Base-by-base conservation (phyloP, 1,140 invertebrate species). In the Sycophaga agraensis region DNA sequence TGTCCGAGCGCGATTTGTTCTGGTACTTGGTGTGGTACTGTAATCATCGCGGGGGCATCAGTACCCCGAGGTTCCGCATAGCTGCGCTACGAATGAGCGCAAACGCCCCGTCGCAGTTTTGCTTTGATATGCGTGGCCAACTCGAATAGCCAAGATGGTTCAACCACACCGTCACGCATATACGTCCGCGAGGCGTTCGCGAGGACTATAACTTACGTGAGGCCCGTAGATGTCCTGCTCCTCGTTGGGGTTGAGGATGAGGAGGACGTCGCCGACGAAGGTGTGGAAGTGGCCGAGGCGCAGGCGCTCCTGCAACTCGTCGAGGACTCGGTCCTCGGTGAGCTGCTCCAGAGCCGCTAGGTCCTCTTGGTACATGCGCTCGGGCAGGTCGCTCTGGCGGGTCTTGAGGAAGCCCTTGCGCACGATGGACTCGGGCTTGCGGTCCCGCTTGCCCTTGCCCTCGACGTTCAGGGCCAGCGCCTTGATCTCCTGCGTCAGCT, bases 201-300 rank as follows among this genome's bases (percentile, higher is more conserved):
- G 16, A 40, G 16, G 16, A 16, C 16, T 16, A 16, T n/a, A 53
- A 59, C 79, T 83, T 82, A 91, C 91, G 55, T 86, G 79, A 64
- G 83, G 78, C 22, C 82, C 84, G 64, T 91, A 92, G 71, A 90
- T 87, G 65, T 88, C 82, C 26, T 85, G 83, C 19, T 85, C 74
- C 50, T 86, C 84, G 71, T 91, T 95, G 2, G 94, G 92, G 82
- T 97, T 97, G 0, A 97, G 73, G 22, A 93, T 88, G 4, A 98
- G 68, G 31, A 97, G 82, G 53, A 97, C 86, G 74, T 97, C 94
- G 3, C 94, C 95, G 46, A 96, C 85, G 71, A 93, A 97, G 2
- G 91, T 94, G 67, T 93, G 94, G 67, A 88, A 91, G 55, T 87
- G 80, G 21, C 88, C 88, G 64, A 86, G 82, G 37, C 83, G 77